Percentiles rank a stretch among this genome's conserved stretches.
Conservation (phyloP, 64 coral and sea anemone species). For the Stichodactyla helianthus region DNA sequence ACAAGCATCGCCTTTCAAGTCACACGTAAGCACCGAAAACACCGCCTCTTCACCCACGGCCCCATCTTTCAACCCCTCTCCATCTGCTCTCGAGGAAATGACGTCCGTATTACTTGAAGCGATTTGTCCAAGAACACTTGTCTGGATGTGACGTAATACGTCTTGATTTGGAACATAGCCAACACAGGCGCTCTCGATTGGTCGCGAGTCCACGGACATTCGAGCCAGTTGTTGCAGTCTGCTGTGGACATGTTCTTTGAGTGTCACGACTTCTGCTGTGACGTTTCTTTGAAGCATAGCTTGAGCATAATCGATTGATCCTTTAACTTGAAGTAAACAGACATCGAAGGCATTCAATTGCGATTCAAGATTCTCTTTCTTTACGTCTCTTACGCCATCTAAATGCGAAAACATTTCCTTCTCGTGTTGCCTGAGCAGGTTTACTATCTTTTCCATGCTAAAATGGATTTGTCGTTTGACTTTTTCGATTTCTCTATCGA, state of each 20-base stretch:
- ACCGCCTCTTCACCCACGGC: conserved; percentile 53
- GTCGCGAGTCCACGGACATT: conserved; percentile 41
- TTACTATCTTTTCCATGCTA: conserved; percentile 46
- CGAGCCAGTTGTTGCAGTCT: conserved; percentile 13
- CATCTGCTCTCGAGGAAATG: conserved; percentile 32
- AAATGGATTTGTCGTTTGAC: conserved; percentile 40
- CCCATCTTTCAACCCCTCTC: conserved; percentile 39
- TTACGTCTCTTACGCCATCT: conserved; percentile 40
- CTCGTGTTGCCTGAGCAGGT: conserved; percentile 25
- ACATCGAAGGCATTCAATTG: conserved; percentile 37
- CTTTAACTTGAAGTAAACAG: conserved; percentile 24
- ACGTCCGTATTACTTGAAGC: conserved; percentile 36
- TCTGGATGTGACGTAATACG: conserved; percentile 39
- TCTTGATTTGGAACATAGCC: conserved; percentile 49
- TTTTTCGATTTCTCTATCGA: conserved; percentile 31
- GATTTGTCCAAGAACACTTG: conserved; percentile 32
- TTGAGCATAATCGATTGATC: conserved; percentile 41
- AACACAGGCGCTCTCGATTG: conserved; percentile 46
- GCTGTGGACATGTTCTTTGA: conserved; percentile 29
- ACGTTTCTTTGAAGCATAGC: conserved; percentile 47
- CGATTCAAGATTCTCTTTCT: conserved; percentile 42
- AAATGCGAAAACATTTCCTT: conserved; percentile 42
- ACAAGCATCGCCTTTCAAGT: conserved; percentile 41
- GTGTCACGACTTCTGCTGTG: conserved; percentile 45
- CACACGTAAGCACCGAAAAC: conserved; percentile 46